phyloP scores from a whole-genome alignment of 1,140 invertebrate species.

The Adelges cooleyi region DNA sequence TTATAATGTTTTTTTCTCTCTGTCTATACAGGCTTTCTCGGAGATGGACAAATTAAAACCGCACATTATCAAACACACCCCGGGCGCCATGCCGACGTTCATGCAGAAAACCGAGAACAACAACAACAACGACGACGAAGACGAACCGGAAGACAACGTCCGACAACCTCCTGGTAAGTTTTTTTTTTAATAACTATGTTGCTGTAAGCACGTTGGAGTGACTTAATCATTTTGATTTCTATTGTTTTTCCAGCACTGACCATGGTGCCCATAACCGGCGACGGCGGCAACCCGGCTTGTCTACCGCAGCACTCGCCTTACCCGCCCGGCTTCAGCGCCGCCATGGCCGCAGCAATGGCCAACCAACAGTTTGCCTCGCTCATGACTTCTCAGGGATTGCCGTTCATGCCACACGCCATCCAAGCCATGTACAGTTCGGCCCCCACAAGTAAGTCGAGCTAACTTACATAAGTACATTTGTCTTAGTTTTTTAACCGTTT shows the following conservation, averaged over 20 bases:
- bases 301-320: slow-evolving; percentile 29
- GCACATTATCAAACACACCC: slow-evolving; percentile 58
- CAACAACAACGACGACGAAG: slow-evolving; percentile 37
- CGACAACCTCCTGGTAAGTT: slow-evolving; percentile 30
- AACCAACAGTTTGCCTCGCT: slow-evolving; percentile 37
- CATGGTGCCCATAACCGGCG: not conserved
- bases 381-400: slow-evolving; percentile 38
- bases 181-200: no score
- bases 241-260: not conserved
- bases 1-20: not conserved
- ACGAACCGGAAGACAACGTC: slow-evolving; percentile 24
- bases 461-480: not conserved
- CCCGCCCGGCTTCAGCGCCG: slow-evolving; percentile 33
- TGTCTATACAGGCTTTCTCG: slow-evolving; percentile 47
- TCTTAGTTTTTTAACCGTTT: not conserved
- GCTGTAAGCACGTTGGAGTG: no score
- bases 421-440: slow-evolving; percentile 37
- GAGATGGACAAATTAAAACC: slow-evolving; percentile 53
- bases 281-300: not conserved
- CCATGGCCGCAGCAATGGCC: slow-evolving; percentile 35
- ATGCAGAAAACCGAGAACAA: slow-evolving; percentile 42
- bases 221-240: no score
- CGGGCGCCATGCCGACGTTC: slow-evolving; percentile 41
- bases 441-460: slow-evolving; percentile 34
- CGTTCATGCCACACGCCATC: slow-evolving; percentile 38